These are phyloP conservation scores for Actias luna DNA, from an alignment of 2,888 invertebrate species.

Conservation along the genomic window DNA sequence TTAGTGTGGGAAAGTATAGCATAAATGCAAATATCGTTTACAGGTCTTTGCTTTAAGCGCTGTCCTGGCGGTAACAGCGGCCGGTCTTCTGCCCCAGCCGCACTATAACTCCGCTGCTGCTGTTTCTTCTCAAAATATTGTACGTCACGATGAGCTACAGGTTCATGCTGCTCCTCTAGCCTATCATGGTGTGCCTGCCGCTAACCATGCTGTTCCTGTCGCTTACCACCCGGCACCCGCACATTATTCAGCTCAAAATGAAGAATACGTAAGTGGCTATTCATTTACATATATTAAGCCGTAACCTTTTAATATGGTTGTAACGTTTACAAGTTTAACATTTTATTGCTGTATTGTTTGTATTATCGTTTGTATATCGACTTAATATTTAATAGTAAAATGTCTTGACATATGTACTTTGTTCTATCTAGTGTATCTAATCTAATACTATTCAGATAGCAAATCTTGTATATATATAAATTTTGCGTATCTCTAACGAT, in stretches of 20 bases:
- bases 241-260: conserved; percentile 44
- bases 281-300: background rate
- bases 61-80: conserved; percentile 63
- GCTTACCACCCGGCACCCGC: conserved; percentile 45
- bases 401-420: no score
- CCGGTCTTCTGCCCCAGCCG: conserved; percentile 59
- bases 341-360: background rate
- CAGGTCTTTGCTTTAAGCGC: conserved; percentile 63
- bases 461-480: no score
- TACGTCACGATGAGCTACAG: conserved; percentile 55
- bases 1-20: background rate
- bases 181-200: conserved; percentile 37
- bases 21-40: conserved; percentile 22
- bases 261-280: conserved; percentile 59
- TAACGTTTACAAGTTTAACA: background rate
- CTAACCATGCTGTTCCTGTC: conserved; percentile 39
- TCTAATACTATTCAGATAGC: no score
- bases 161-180: conserved; percentile 32
- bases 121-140: conserved; percentile 62
- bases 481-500: no score
- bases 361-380: no score
- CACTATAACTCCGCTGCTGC: conserved; percentile 67
- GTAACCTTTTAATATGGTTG: background rate
- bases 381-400: no score
- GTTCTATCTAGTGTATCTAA: no score